Conservation (phyloP, 2,797 vertebrate genomes). For the Notoglanidium macrostoma region DNA sequence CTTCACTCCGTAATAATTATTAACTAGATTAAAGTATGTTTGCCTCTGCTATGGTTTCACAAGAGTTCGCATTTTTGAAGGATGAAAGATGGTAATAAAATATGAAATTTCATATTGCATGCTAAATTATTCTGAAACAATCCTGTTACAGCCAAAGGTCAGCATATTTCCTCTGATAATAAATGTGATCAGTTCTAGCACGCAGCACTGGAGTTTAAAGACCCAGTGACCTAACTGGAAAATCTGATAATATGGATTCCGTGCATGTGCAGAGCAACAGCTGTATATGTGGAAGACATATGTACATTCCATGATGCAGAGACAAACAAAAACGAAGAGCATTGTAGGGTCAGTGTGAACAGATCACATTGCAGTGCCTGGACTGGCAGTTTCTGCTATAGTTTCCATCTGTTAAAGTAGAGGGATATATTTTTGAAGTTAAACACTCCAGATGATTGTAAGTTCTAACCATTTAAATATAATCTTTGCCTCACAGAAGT, state of each 20-base stretch:
- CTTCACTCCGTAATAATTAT: background rate
- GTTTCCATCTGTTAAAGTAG: conserved; percentile 17
- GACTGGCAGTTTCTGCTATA: background rate
- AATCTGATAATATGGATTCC: background rate
- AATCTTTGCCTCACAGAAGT: background rate
- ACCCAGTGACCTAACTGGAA: background rate
- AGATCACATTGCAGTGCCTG: background rate
- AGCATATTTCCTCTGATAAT: conserved; percentile 39
- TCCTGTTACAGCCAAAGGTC: conserved; percentile 37
- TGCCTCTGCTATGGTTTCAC: background rate
- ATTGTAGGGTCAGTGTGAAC: background rate
- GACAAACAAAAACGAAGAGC: background rate
- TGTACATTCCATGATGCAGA: background rate
- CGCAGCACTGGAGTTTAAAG: conserved; percentile 20
- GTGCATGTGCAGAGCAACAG: background rate
- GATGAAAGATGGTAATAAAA: conserved; percentile 33
- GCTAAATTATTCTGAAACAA: background rate
- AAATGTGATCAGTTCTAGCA: conserved; percentile 31
- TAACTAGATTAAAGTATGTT: background rate
- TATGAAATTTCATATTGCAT: conserved; percentile 17
- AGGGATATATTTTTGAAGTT: background rate
- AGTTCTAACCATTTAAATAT: background rate
- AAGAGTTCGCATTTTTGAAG: background rate
- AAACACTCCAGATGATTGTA: background rate
- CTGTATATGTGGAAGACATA: background rate